Evolutionary conservation across 2,113 vertebrate genomes (phyloP).

Genomic region (Xiphias gladius): DNA sequence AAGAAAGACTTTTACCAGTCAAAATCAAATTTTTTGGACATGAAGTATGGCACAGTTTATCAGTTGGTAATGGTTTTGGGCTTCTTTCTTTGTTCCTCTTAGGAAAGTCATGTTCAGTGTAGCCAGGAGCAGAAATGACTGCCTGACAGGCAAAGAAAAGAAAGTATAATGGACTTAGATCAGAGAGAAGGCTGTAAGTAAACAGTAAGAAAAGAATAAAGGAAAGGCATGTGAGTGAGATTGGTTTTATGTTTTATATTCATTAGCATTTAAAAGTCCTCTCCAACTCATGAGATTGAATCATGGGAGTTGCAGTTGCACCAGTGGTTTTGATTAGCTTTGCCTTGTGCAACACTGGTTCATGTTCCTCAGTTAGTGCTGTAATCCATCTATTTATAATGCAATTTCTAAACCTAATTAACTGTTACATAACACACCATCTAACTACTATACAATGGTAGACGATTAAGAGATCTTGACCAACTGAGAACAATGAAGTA

Average conservation of each 20-base stretch:
- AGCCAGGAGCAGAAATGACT: not conserved
- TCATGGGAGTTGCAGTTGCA: constrained; percentile 1
- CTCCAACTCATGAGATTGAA: constrained; percentile 15
- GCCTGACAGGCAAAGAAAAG: not conserved
- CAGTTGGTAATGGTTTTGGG: not conserved
- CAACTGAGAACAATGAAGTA: not conserved
- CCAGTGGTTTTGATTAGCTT: constrained; percentile 32
- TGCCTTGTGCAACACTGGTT: constrained; percentile 27
- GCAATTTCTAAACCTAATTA: not conserved
- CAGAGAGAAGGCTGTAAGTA: not conserved
- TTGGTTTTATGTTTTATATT: constrained; percentile 2
- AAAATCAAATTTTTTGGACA: not conserved
- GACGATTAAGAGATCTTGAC: not conserved
- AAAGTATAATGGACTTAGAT: not conserved
- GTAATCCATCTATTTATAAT: constrained; percentile 31
- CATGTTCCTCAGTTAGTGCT: not conserved
- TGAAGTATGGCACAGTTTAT: not conserved
- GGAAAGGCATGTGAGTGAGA: not conserved
- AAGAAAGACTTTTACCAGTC: not conserved
- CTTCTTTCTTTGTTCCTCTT: not conserved
- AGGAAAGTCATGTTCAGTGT: not conserved
- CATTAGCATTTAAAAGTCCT: not conserved
- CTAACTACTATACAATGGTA: not conserved
- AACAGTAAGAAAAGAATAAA: not conserved
- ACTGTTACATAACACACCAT: constrained; percentile 7